Base-by-base conservation (phyloP, 2,888 invertebrate species). In the Diachrysia chrysitis region DNA sequence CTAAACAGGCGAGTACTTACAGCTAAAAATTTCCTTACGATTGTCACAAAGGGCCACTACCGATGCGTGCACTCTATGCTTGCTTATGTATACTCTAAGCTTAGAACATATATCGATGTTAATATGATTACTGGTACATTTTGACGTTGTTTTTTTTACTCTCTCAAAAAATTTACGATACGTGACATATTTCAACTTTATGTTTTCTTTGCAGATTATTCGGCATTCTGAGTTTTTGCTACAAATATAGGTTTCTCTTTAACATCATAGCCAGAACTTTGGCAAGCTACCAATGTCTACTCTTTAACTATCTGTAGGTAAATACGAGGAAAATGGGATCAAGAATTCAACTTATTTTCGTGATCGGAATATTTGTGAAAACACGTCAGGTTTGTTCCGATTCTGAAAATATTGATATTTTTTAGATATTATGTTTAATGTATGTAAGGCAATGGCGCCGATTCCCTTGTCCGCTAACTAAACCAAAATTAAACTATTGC, bases 261-360 rank as follows among this genome's bases (percentile, higher is more conserved):
- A 63, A 51, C 51, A 53, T 58, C 51, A 54, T 29, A 65, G 54
- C 16, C n/a, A 58, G 32, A n/a, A 35, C 21, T 51, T n/a, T 74
- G 78, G 74, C 57, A 21, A 32, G 10, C 56, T 23, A 59, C 78
- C 74, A 74, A 73, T 67, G 63, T 23, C 51, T 61, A 60, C 56
- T 19, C 32, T 46, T 37, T 53, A 71, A 63, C 63, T 48, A 63
- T 21, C 37, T 54, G 42, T 72, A 73, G 66, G 57, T 58, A 77
- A 72, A 77, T 57, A 59, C 54, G 57, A 63, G 57, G 54, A 68
- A 78, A 74, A 51, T 73, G 29, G 48, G 56, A 73, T 73, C 73
- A 73, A 63, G 62, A 63, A 78, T 74, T 68, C 73, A 63, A 62
- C 57, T 73, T 60, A 68, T 73, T 73, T 73, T 68, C 23, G 60